phyloP scores from a whole-genome alignment of 2,113 vertebrate genomes.

The Pleuronectes platessa region DNA sequence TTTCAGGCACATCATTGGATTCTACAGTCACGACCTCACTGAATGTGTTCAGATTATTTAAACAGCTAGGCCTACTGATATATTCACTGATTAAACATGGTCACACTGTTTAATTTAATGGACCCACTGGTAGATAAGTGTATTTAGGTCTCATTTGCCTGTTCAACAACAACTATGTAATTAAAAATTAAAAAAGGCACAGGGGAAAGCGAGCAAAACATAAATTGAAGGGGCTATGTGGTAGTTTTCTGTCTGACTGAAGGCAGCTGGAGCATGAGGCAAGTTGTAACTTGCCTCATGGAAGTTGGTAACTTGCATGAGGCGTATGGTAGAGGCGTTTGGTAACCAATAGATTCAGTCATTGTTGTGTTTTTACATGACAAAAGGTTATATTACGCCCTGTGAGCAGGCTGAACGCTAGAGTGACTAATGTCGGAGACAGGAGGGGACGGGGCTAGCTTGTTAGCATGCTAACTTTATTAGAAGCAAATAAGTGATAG shows the following conservation, averaged over 20 bases:
- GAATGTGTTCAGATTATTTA: neutral
- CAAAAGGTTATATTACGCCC: too few relatives aligned
- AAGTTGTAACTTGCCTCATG: too few relatives aligned
- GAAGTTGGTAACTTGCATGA: too few relatives aligned
- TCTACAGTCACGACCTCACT: neutral
- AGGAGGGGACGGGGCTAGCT: too few relatives aligned
- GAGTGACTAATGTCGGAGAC: too few relatives aligned
- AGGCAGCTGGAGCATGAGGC: too few relatives aligned
- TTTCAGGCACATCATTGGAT: neutral
- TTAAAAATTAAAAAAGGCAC: neutral
- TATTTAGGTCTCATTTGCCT: neutral
- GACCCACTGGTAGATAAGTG: neutral
- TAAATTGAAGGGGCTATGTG: neutral
- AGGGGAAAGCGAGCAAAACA: neutral
- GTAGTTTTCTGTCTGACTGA: neutral
- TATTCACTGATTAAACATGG: neutral
- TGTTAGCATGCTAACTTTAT: too few relatives aligned
- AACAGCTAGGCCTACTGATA: neutral
- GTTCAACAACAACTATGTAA: constrained; percentile 3
- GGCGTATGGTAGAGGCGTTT: too few relatives aligned
- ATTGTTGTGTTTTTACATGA: too few relatives aligned
- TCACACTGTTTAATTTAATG: neutral
- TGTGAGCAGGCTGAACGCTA: too few relatives aligned
- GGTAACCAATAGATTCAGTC: too few relatives aligned
- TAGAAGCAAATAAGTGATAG: too few relatives aligned